Evolutionary conservation across 2,113 vertebrate genomes (phyloP), one percentile per base, ranked within the genome.

Genomic region (Nibea coibor): DNA sequence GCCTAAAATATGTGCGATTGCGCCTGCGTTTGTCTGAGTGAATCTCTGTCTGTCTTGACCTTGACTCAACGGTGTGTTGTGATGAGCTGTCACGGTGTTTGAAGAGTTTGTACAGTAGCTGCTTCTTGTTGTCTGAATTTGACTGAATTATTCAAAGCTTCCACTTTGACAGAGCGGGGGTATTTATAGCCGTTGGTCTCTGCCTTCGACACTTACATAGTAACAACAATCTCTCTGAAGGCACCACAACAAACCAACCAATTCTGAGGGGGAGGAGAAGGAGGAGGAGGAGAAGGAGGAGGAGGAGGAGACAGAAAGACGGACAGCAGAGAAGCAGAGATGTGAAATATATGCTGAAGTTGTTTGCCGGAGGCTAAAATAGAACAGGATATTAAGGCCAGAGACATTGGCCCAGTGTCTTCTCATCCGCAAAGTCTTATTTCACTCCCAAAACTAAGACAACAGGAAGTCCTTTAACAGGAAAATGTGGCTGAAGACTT

Each of bases 181-280:
- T 94, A 93, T 94, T 94, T 92, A 88, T 93, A 89, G 91, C 63
- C 39, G 22, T 78, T 84, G 83, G 84, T 90, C 81, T 87, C 84
- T 84, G 75, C 72, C 54, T 85, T 75, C 54, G 67, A 82, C 78
- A 87, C 87, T 81, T 86, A 77, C 61, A 80, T 54, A 14, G 82
- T 72, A 85, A 89, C 86, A 81, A 82, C 69, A 9, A 67, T 71
- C 83, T 87, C 81, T 84, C 77, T 70, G 57, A 91, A 86, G 80
- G 82, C 85, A 88, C 81, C 88, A 78, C 61, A 65, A 64, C 78
- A 78, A 87, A 78, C 83, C 80, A 80, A 77, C 82, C 84, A 69
- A 68, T 77, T 84, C 78, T 42, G 72, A 77, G 42, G 31, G 42
- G 79, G 69, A 45, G 43, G 11, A 43, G 42, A 11, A 35, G 35